Evolutionary conservation across 1,140 invertebrate genomes (phyloP), one percentile per base, ranked within the genome.

Genomic region (Gonioctena quinquepunctata): DNA sequence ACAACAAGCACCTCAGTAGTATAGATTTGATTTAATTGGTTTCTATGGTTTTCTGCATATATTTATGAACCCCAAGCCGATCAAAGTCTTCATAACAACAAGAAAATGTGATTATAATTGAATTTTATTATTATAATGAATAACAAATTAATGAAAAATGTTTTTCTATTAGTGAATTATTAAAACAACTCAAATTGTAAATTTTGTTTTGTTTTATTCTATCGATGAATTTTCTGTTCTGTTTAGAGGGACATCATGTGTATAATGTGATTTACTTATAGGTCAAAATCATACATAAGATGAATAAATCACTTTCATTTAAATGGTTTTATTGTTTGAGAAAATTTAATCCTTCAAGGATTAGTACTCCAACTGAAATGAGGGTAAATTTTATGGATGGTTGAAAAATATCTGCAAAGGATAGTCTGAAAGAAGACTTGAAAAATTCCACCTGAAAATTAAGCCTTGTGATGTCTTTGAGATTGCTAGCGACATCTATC

Each of bases 131-230:
- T 77, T 74, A 77, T 78, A 54, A 77, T 74, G 73, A 75, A 74
- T 77, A 79, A 75, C 75, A 77, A 79, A 79, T 77, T 77, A 73
- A 77, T 76, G 70, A 72, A 77, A 54, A 79, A 77, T 76, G 75
- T 77, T 79, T 79, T 79, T 79, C 75, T 79, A 79, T 78, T 79
- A 79, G 78, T 75, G 73, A 79, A 79, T 78, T 77, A 79, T 79
- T 79, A 78, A 79, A 79, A 79, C 71, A 74, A 74, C 72, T 76
- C 70, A 74, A 77, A 77, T 77, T 74, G 70, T 76, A 74, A 61
- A 61, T 61, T 61, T 28, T 27, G 59, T 61, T 61, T 57, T 57
- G 54, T 61, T 61, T 61, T 42, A 27, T 27, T 61, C 59, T 61
- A 27, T 61, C 11, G 28, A 26, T 28, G 16, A 16, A 27, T 21